Base-by-base conservation (phyloP, 2,797 vertebrate species). In the Pangasius sanitwongsei region DNA sequence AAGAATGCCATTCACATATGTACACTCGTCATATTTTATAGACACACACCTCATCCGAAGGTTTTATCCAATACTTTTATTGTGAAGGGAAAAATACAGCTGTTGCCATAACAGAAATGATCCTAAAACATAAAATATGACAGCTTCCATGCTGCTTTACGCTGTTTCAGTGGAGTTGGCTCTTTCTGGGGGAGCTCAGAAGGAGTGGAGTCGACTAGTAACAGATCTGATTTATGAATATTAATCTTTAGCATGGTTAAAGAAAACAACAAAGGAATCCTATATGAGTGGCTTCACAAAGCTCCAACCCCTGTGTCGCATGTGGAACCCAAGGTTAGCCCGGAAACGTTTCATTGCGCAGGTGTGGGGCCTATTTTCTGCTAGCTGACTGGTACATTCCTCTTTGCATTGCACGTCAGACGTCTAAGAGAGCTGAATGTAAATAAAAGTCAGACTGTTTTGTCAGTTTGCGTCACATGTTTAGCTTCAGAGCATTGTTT, bases 61-160 rank as follows among this genome's bases (percentile, higher is more conserved):
- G 74, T 92, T 92, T 92, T 89, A 74, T 90, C 12, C 87, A 90
- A 93, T 88, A 83, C 48, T 90, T 94, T 93, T 91, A 93, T 93
- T 92, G 88, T 61, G 85, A 90, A 91, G 78, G 87, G 78, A 77
- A 80, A 25, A 88, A 85, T 89, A 86, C 65, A 90, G 84, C 81
- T 53, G 75, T 83, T 77, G 87, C 87, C 85, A 82, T 88, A 86
- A 86, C 92, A 82, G 28, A 53, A 80, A 75, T 15, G 8, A 86
- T 69, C 20, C 48, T 63, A 72, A 90, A 89, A 88, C 61, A 44
- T 57, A 50, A 75, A 67, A 85, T 18, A 13, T 23, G 41, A 61
- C 57, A 63, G 41, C 37, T 48, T n/a, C 11, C 8, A 15, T 28
- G 34, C 20, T 44, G 37, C 81, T 28, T 83, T 41, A n/a, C 20